phyloP scores from a whole-genome alignment of 2,888 invertebrate species.

The Abrostola tripartita region DNA sequence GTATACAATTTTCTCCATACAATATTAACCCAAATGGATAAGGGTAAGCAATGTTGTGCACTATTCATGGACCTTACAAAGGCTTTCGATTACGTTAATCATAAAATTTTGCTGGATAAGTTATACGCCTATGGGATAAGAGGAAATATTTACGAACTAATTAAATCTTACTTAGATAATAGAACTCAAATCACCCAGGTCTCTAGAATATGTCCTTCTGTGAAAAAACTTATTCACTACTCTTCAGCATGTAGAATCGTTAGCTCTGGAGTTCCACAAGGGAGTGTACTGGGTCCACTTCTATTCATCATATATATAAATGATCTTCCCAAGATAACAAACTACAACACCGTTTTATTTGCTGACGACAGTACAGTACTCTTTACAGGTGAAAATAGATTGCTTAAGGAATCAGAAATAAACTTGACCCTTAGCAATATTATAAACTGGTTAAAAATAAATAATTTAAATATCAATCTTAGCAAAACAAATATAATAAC shows the following conservation, averaged over 20 bases:
- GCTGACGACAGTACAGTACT: conserved; percentile 21
- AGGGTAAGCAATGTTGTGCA: background rate
- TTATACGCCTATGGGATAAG: background rate
- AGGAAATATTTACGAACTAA: background rate
- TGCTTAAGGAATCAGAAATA: conserved; percentile 12
- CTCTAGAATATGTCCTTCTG: background rate
- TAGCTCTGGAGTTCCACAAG: conserved; percentile 18
- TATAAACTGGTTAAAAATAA: conserved; percentile 15
- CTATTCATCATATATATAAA: conserved; percentile 27
- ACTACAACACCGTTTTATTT: conserved; percentile 19
- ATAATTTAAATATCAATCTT: conserved; percentile 24
- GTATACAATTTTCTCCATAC: background rate
- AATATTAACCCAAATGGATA: background rate
- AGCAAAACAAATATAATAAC: conserved; percentile 7
- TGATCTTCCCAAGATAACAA: conserved; percentile 10
- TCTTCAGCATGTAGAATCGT: too few species aligned
- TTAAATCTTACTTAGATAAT: background rate
- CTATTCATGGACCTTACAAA: conserved; percentile 1
- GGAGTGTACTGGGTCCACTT: conserved; percentile 20
- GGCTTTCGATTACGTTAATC: background rate
- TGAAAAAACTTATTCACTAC: too few species aligned
- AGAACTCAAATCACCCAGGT: background rate
- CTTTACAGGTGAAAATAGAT: conserved; percentile 3
- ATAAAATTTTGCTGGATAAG: background rate
- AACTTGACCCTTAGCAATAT: conserved; percentile 10